Evolutionary conservation across 2,888 invertebrate genomes (phyloP).

Genomic region (Scaptomyza reducta): DNA sequence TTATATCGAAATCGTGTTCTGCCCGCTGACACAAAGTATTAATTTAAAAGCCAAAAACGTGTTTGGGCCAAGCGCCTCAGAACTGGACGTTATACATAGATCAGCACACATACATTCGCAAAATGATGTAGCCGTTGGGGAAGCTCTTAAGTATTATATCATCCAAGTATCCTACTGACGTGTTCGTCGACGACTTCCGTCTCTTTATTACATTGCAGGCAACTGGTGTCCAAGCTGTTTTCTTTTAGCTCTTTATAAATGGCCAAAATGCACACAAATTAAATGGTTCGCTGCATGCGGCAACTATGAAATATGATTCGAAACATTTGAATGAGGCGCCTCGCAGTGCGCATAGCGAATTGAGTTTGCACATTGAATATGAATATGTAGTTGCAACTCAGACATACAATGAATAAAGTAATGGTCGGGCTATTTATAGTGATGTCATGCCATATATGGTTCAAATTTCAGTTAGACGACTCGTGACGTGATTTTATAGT

Average conservation of each 20-base stretch:
- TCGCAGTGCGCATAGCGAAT: slow-evolving; percentile 39
- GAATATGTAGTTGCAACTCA: slow-evolving; percentile 26
- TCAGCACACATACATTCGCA: slow-evolving; percentile 2
- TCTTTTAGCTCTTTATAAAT: slow-evolving; percentile 40
- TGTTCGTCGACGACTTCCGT: slow-evolving; percentile 63
- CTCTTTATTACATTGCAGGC: slow-evolving; percentile 40
- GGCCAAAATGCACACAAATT: slow-evolving; percentile 51
- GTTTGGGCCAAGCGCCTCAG: slow-evolving; percentile 72
- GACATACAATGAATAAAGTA: slow-evolving; percentile 44
- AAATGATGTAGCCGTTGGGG: slow-evolving; percentile 31
- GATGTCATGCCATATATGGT: slow-evolving; percentile 79
- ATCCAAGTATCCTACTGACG: slow-evolving; percentile 47
- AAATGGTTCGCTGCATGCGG: slow-evolving; percentile 59
- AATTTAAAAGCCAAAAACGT: slow-evolving; percentile 77
- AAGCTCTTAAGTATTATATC: slow-evolving; percentile 57
- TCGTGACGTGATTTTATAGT: slow-evolving; percentile 60
- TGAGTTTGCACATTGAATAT: slow-evolving; percentile 14
- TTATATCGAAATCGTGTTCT: slow-evolving; percentile 77
- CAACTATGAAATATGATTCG: slow-evolving; percentile 73
- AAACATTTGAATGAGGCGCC: slow-evolving; percentile 54
- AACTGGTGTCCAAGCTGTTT: slow-evolving; percentile 13
- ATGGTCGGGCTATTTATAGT: slow-evolving; percentile 72
- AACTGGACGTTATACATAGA: slow-evolving; percentile 33
- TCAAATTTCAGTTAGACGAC: slow-evolving; percentile 75
- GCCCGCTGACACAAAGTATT: slow-evolving; percentile 71